Evolutionary conservation across 1,140 invertebrate genomes (phyloP).

Genomic region (Linepithema humile): DNA sequence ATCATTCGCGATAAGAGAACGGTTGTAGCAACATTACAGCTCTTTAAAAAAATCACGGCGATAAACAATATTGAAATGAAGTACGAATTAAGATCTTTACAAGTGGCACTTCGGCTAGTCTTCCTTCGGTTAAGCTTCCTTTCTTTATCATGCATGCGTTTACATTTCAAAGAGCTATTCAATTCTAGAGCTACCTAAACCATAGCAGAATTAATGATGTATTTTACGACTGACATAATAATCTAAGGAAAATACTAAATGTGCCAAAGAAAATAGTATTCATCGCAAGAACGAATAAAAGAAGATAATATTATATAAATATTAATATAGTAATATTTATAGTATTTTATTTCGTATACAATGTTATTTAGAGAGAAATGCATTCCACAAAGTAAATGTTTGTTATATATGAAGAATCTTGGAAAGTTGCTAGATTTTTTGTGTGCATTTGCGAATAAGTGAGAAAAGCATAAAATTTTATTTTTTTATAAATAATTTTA

Average conservation of each 20-base stretch:
- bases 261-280: conserved; percentile 67
- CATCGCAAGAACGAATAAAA: conserved; percentile 31
- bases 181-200: background rate
- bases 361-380: background rate
- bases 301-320: conserved; percentile 51
- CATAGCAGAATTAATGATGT: conserved; percentile 9
- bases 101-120: background rate
- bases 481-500: background rate
- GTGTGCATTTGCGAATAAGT: background rate
- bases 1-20: conserved; percentile 50
- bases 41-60: conserved; percentile 47
- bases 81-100: conserved; percentile 2
- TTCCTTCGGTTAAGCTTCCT: conserved; percentile 40
- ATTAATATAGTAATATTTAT: conserved; percentile 23
- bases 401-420: conserved; percentile 10
- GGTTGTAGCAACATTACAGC: conserved; percentile 55
- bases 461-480: too few relatives aligned
- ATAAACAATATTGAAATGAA: background rate
- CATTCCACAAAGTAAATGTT: background rate
- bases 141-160: conserved; percentile 33
- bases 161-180: background rate
- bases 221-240: conserved; percentile 30
- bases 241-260: conserved; percentile 20
- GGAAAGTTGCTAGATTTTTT: background rate
- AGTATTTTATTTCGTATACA: background rate